Base-by-base conservation (phyloP, 2,888 invertebrate genomes). In the Drosophila mulleri region DNA sequence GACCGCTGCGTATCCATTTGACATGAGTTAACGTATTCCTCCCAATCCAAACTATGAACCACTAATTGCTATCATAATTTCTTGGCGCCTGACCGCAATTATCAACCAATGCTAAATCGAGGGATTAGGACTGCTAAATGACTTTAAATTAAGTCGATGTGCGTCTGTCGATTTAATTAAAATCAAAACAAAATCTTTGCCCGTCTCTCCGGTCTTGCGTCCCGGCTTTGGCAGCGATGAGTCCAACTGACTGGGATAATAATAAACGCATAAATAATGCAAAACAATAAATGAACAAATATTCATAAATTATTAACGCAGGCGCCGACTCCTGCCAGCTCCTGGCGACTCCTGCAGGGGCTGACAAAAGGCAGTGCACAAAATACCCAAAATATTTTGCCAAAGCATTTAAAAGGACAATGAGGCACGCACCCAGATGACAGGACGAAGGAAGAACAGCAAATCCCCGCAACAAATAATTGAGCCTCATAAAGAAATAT, bases 381-480 rank as follows among this genome's bases (percentile, higher is more conserved):
- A 90, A 84, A 84, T 86, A 74, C 82, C 89, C 85, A 82, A 91
- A 89, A 90, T 91, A 89, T 89, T 90, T 88, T 75, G 75, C 78
- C 79, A 90, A 89, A 89, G 80, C 82, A 90, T 89, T 90, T 89
- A 83, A 82, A 87, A 89, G 85, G 85, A 91, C 89, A 87, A 87
- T 90, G 74, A 75, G 57, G 79, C 84, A 89, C 87, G 90, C 77
- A 83, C 75, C 48, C 65, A 47, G 73, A 75, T 78, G 82, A 84
- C 78, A 63, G 75, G 48, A 18, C 53, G 83, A 64, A 48, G 62
- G 63, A 66, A 69, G 78, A 76, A 86, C 73, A 90, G 71, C 78
- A 89, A 89, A 89, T 91, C 89, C 90, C 91, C 91, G 88, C 90
- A 90, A 79, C 90, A 89, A 89, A 91, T 89, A 90, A 89, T 90